A percentile compares a stretch with the other conserved stretches of the same genome.
Conservation (phyloP, 1,140 invertebrate genomes). For the Piezodorus guildinii region DNA sequence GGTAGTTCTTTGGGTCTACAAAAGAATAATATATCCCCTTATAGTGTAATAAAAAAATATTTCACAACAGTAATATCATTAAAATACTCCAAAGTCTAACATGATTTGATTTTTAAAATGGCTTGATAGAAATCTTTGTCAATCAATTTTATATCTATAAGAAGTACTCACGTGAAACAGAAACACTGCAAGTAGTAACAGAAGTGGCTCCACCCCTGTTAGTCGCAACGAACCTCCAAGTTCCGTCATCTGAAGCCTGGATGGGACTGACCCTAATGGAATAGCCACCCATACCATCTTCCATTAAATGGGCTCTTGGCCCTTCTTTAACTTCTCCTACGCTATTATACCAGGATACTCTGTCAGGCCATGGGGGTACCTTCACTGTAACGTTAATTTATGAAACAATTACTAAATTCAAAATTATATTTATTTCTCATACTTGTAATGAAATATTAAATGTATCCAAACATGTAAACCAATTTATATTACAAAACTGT, state of each 20-base stretch:
- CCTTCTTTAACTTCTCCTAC: slow-evolving; percentile 55
- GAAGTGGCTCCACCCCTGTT: slow-evolving; percentile 56
- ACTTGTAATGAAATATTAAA: too few species aligned
- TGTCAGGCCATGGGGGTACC: slow-evolving; percentile 69
- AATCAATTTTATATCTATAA: not conserved
- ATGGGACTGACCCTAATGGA: slow-evolving; percentile 57
- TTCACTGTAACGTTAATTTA: slow-evolving; percentile 41
- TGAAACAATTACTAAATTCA: too few species aligned
- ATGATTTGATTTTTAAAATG: too few species aligned
- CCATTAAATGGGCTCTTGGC: slow-evolving; percentile 53
- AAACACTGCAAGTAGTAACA: slow-evolving; percentile 54
- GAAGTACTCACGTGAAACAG: slow-evolving; percentile 52
- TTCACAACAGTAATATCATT: not conserved
- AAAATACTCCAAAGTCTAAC: too few species aligned
- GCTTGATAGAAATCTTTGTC: too few species aligned
- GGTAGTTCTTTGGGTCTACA: slow-evolving; percentile 76
- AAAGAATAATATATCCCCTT: slow-evolving; percentile 21
- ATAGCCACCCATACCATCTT: slow-evolving; percentile 68
- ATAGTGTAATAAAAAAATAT: not conserved
- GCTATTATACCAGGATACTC: slow-evolving; percentile 72
- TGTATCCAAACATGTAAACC: too few species aligned
- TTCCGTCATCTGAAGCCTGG: slow-evolving; percentile 68
- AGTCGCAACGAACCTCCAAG: slow-evolving; percentile 77
- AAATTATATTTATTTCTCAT: too few species aligned
- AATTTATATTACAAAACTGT: too few species aligned